phyloP scores from a whole-genome alignment of 2,797 vertebrate species.

The Sarcoramphus papa region DNA sequence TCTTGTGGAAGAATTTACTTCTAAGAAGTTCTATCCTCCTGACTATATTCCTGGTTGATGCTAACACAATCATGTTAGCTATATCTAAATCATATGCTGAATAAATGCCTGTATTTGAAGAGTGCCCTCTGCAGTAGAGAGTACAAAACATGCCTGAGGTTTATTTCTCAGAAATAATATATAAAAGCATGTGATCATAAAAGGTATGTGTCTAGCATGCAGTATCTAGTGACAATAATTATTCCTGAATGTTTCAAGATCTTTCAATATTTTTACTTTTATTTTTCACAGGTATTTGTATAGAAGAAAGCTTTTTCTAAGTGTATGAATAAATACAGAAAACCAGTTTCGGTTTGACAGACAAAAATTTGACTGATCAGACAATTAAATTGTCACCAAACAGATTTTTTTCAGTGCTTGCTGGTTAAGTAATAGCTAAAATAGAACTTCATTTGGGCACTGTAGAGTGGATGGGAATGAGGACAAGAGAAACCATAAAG shows the following conservation, averaged over 20 bases:
- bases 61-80: not conserved
- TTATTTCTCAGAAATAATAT: constrained; percentile 24
- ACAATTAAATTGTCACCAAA: not conserved
- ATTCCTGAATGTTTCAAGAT: not conserved
- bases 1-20: not conserved
- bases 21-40: not conserved
- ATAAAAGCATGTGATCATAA: not conserved
- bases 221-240: not conserved
- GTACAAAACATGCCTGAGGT: not conserved
- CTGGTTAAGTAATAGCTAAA: not conserved
- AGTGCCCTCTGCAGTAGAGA: not conserved
- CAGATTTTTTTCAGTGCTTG: not conserved
- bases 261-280: not conserved
- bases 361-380: not conserved
- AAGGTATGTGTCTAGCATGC: not conserved
- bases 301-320: not conserved
- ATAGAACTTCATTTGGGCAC: not conserved
- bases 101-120: not conserved
- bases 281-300: not conserved
- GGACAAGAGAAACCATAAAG: not conserved
- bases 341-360: not conserved
- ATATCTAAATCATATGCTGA: not conserved
- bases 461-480: not conserved
- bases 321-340: not conserved
- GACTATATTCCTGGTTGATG: not conserved